These are phyloP conservation scores for Bedellia somnulentella DNA, from an alignment of 2,888 invertebrate species.

Conservation along the genomic window DNA sequence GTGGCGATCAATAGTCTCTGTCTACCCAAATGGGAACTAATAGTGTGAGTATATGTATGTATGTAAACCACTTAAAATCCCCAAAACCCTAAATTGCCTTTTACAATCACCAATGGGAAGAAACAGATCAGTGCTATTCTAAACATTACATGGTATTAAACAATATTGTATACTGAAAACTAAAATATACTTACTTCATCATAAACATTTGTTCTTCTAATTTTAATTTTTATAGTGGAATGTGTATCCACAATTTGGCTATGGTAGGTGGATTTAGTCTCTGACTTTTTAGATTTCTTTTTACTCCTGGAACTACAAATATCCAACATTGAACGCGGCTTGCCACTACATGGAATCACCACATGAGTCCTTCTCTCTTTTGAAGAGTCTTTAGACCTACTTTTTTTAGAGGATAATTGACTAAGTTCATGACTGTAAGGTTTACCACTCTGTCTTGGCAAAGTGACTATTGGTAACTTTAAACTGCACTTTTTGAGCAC, in stretches of 20 bases:
- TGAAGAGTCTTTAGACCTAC: slow-evolving; percentile 32
- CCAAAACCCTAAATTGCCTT: too few species aligned
- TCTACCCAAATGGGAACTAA: too few species aligned
- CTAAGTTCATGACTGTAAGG: slow-evolving; percentile 60
- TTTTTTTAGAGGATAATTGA: slow-evolving; percentile 57
- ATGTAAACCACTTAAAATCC: too few species aligned
- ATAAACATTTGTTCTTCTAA: slow-evolving; percentile 62
- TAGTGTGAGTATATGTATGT: too few species aligned
- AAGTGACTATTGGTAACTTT: slow-evolving; percentile 47
- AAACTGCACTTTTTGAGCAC: slow-evolving; percentile 39
- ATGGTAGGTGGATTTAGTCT: slow-evolving; percentile 13
- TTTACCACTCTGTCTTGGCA: slow-evolving; percentile 48
- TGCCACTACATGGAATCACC: slow-evolving; percentile 48
- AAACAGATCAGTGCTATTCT: too few species aligned
- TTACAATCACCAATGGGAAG: too few species aligned
- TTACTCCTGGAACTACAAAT: slow-evolving; percentile 50
- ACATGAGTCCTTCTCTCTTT: slow-evolving; percentile 39
- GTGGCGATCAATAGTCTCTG: too few species aligned
- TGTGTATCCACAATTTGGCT: slow-evolving; percentile 38
- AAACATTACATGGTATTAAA: too few species aligned
- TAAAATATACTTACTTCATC: slow-evolving; percentile 34
- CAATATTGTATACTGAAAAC: too few species aligned
- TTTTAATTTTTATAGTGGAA: slow-evolving; percentile 70
- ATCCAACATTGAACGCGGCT: slow-evolving; percentile 52
- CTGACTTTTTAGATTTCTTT: slow-evolving; percentile 49